Evolutionary conservation across 2,888 invertebrate genomes (phyloP), one percentile per base, ranked within the genome.

Genomic region (Apamea epomidion): DNA sequence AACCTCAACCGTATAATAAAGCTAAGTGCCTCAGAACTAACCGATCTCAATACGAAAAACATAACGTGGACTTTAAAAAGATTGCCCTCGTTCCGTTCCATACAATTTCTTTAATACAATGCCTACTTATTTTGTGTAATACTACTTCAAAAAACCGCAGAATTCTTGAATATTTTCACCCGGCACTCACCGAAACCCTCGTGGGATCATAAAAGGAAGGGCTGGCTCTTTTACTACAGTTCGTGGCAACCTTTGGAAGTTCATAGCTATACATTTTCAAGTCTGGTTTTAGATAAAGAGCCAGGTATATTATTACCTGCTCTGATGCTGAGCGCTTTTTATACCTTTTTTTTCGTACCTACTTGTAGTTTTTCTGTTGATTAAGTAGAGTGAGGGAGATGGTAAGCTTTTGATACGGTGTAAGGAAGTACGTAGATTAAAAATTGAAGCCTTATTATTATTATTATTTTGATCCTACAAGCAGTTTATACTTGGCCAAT

Each of bases 151-250:
- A 90, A 88, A 90, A 91, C 87, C 89, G 87, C 81, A 82, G 89
- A 89, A 90, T 89, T 91, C 89, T 91, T 92, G 89, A 92, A 92
- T 93, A 93, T 92, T 92, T 92, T 84, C 86, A 91, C 87, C 84
- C 85, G 86, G 89, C 91, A 91, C 92, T 93, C 89, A 88, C 86
- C 86, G 75, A 84, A 83, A 84, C 86, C 78, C 92, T 92, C 91
- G 82, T 81, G 90, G 90, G 90, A 91, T 89, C 88, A 91, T 91
- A 92, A 93, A 93, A 91, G 90, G 84, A 87, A 89, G 83, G 90
- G 89, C 87, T 87, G 88, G 87, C 88, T 89, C 89, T 91, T 91
- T 92, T 90, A 90, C 89, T 87, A 88, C 87, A 82, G 87, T 85
- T 83, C 84, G 85, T 87, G 87, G 88, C 82, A 88, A 89, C 89